These are phyloP conservation scores for Monoplex corrugatus DNA, from an alignment of 2,888 invertebrate species.

Conservation along the genomic window DNA sequence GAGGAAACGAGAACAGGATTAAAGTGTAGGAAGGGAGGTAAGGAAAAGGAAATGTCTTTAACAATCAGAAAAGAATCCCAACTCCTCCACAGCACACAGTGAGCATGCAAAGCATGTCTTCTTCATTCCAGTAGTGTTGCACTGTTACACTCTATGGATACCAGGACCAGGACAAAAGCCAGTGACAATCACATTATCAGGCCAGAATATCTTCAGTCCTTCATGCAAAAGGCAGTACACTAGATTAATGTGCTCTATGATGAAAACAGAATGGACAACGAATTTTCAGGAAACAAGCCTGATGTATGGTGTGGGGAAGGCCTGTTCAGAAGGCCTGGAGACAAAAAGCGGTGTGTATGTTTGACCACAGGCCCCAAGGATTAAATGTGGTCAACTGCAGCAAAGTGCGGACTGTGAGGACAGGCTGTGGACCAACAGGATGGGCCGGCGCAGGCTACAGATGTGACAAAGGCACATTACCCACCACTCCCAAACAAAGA, in stretches of 20 bases:
- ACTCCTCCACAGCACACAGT: background rate
- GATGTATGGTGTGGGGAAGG: background rate
- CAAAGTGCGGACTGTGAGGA: background rate
- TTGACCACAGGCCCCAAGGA: background rate
- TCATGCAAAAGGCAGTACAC: slow-evolving; percentile 27
- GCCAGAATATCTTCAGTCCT: background rate
- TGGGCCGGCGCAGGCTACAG: background rate
- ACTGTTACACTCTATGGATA: background rate
- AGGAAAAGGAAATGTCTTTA: too few species aligned
- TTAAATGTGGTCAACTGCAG: background rate
- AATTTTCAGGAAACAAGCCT: background rate
- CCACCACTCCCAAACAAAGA: background rate
- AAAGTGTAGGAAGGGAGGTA: too few species aligned
- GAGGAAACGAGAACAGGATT: too few species aligned
- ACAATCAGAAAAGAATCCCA: background rate
- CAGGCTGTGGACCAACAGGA: slow-evolving; percentile 20
- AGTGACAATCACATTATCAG: background rate
- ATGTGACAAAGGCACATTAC: background rate
- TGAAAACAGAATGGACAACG: background rate
- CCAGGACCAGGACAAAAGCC: background rate
- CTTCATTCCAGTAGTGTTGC: background rate
- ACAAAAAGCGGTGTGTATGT: background rate
- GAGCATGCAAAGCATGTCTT: background rate
- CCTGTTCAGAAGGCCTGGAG: slow-evolving; percentile 11
- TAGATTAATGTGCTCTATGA: background rate